These are phyloP conservation scores for Pteria penguin DNA, from an alignment of 2,888 invertebrate genomes.

Conservation along the genomic window DNA sequence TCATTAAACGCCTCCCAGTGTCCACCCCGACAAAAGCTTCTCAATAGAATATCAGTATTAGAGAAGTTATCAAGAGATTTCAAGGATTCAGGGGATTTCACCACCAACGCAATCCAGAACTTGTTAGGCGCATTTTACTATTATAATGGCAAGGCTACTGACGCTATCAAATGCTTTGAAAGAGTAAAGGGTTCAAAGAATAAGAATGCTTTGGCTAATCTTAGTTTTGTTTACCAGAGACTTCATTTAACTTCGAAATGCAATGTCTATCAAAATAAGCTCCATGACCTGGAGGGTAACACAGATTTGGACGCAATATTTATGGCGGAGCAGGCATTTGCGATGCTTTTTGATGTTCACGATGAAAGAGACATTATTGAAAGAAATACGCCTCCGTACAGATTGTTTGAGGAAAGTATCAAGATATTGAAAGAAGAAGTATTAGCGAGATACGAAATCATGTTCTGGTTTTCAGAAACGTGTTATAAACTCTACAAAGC, in stretches of 20 bases:
- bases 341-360: constrained; percentile 29
- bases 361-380: constrained; percentile 6
- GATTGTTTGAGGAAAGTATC: constrained; percentile 15
- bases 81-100: not conserved
- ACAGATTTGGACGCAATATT: not conserved
- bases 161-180: constrained; percentile 9
- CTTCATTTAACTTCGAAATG: constrained; percentile 11
- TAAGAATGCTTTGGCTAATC: constrained; percentile 21
- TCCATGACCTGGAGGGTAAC: not conserved
- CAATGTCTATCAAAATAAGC: not conserved
- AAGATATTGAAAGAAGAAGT: not conserved
- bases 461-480: constrained; percentile 21
- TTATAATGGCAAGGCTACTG: constrained; percentile 1
- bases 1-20: constrained; percentile 20
- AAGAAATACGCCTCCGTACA: not conserved
- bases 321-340: constrained; percentile 28
- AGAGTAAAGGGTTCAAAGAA: not conserved
- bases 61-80: constrained; percentile 17
- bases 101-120: constrained; percentile 20
- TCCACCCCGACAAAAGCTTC: not conserved
- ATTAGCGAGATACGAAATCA: constrained; percentile 1
- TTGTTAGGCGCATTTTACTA: constrained; percentile 17
- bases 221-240: constrained; percentile 21
- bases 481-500: not conserved
- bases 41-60: constrained; percentile 8